These are phyloP conservation scores for Phrixothrix hirtus DNA, from an alignment of 2,888 invertebrate species.

Conservation along the genomic window DNA sequence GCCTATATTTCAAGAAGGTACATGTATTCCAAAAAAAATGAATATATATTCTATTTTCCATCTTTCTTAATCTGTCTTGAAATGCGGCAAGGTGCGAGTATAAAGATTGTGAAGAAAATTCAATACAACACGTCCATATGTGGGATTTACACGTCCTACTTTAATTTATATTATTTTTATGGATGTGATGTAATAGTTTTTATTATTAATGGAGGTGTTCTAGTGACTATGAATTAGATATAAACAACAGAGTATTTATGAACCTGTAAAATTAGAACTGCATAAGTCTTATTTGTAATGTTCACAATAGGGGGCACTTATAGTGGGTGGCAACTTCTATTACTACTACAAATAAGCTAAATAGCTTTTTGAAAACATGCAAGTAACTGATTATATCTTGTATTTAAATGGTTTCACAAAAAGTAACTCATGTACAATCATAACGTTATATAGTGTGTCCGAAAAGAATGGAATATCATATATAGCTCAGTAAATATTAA, in stretches of 20 bases:
- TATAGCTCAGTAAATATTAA: too few species aligned
- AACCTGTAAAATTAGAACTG: constrained; percentile 8
- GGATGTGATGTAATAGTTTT: constrained; percentile 17
- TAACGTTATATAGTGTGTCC: too few species aligned
- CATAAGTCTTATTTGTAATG: constrained; percentile 3
- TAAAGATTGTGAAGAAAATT: background rate
- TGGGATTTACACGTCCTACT: constrained; percentile 23
- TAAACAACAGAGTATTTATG: constrained; percentile 14
- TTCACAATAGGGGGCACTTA: constrained; percentile 4
- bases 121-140: constrained; percentile 4
- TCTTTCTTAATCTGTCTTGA: background rate
- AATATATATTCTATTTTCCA: background rate
- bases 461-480: too few species aligned
- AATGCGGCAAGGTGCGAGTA: background rate
- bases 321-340: too few species aligned
- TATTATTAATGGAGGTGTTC: constrained; percentile 19
- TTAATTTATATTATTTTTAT: constrained; percentile 23
- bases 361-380: too few species aligned
- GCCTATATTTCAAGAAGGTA: too few species aligned
- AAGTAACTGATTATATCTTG: too few species aligned
- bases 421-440: too few species aligned
- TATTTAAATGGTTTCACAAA: too few species aligned
- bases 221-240: constrained; percentile 1
- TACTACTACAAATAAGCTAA: too few species aligned
- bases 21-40: too few species aligned